Conservation (phyloP, 2,113 vertebrate species). For the Cebidichthys violaceus region DNA sequence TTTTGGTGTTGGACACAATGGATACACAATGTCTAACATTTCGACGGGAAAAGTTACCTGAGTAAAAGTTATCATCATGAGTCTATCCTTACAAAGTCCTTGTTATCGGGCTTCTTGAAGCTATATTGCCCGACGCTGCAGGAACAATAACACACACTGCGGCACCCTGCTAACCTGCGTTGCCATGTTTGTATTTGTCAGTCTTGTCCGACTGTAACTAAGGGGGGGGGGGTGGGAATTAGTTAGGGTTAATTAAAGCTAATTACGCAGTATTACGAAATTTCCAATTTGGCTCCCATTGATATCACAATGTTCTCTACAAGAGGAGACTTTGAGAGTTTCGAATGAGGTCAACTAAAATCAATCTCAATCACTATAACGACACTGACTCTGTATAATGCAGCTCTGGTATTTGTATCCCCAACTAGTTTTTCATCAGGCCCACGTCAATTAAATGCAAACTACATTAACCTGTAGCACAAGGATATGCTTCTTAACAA, state of each 20-base stretch:
- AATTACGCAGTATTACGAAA: not conserved
- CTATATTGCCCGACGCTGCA: too few species aligned
- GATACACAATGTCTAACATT: too few species aligned
- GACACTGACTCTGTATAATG: not conserved
- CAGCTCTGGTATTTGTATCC: not conserved
- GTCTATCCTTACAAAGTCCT: too few species aligned
- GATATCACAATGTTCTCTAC: not conserved
- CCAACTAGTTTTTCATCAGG: constrained; percentile 19
- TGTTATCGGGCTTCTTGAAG: too few species aligned
- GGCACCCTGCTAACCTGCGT: too few species aligned
- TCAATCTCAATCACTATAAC: not conserved
- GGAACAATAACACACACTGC: too few species aligned
- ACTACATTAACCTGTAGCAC: constrained; percentile 47
- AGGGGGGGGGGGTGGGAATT: too few species aligned
- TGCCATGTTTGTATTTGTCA: too few species aligned
- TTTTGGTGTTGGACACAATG: too few species aligned
- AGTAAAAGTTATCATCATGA: too few species aligned
- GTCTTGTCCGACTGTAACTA: too few species aligned
- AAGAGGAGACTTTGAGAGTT: not conserved
- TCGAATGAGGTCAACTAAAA: not conserved
- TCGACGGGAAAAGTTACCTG: too few species aligned
- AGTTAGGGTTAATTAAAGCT: not conserved
- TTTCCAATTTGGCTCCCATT: not conserved
- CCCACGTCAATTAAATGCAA: constrained; percentile 40
- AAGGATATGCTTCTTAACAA: constrained; percentile 20